These are phyloP conservation scores for Pardalotus punctatus DNA, from an alignment of 2,113 vertebrate genomes.

Conservation along the genomic window DNA sequence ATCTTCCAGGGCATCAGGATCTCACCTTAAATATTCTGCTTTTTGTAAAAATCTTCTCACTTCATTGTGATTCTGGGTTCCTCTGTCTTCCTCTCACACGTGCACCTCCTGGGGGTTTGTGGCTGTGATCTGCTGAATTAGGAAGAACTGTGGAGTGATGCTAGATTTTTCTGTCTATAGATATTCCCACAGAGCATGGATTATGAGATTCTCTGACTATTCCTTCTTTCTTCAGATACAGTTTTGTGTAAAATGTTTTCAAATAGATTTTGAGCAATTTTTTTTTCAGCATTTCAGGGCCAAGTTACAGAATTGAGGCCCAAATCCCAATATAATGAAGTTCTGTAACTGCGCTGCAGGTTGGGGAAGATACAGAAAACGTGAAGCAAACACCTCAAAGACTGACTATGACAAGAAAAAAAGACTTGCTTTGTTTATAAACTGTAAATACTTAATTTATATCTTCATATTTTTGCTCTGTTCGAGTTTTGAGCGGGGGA, in stretches of 20 bases:
- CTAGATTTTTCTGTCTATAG: not conserved
- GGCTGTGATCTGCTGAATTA: not conserved
- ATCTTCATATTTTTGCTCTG: not conserved
- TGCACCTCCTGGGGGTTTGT: not conserved
- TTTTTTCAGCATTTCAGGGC: not conserved
- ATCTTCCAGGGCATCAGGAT: not conserved
- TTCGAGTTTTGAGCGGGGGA: not conserved
- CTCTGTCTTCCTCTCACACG: fast-evolving
- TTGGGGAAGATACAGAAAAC: not conserved
- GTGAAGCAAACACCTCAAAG: not conserved
- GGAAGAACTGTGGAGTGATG: not conserved
- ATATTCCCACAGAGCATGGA: not conserved
- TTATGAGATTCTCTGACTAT: not conserved
- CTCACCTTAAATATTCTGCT: not conserved
- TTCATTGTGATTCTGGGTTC: not conserved
- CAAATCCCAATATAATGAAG: not conserved
- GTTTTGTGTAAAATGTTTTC: not conserved
- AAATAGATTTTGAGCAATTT: not conserved
- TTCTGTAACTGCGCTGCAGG: not conserved
- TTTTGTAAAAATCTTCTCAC: not conserved
- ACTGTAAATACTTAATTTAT: not conserved
- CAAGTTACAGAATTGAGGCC: not conserved
- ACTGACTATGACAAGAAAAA: not conserved
- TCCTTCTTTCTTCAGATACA: not conserved
- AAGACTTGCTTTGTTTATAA: not conserved